These are phyloP conservation scores for Anarhynchus alexandrinus DNA, from an alignment of 2,113 vertebrate species.

Conservation along the genomic window DNA sequence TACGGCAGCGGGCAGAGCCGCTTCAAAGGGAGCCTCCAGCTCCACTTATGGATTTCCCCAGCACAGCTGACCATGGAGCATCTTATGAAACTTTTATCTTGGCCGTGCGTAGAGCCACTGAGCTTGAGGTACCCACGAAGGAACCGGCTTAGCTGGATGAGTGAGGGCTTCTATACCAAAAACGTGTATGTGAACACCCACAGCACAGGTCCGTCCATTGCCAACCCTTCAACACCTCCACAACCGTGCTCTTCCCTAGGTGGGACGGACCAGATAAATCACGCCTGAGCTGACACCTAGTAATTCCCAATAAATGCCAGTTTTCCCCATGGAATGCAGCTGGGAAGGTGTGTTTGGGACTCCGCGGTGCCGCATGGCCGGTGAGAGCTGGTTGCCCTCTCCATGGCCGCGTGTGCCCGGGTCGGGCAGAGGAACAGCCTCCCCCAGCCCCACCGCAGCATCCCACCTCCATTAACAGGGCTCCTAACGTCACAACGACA, in stretches of 20 bases:
- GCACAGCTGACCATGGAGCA: neutral
- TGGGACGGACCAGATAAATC: neutral
- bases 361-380: accelerated
- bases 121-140: neutral
- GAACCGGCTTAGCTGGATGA: neutral
- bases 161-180: neutral
- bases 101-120: accelerated
- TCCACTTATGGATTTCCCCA: neutral
- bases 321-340: accelerated
- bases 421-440: too few species aligned
- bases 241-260: accelerated
- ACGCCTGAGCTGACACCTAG: accelerated
- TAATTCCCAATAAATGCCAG: accelerated
- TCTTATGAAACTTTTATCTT: neutral
- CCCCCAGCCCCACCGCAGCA: neutral
- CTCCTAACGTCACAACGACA: accelerated
- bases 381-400: too few species aligned
- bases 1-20: neutral
- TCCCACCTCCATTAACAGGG: neutral
- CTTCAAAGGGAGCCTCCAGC: neutral
- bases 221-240: neutral
- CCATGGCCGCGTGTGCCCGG: accelerated
- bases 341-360: neutral
- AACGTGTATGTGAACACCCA: too few species aligned
- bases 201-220: too few species aligned